Percentiles rank a stretch among this genome's conserved stretches.
phyloP scores from a whole-genome alignment of 2,797 vertebrate genomes.

The Bradypodion pumilum region DNA sequence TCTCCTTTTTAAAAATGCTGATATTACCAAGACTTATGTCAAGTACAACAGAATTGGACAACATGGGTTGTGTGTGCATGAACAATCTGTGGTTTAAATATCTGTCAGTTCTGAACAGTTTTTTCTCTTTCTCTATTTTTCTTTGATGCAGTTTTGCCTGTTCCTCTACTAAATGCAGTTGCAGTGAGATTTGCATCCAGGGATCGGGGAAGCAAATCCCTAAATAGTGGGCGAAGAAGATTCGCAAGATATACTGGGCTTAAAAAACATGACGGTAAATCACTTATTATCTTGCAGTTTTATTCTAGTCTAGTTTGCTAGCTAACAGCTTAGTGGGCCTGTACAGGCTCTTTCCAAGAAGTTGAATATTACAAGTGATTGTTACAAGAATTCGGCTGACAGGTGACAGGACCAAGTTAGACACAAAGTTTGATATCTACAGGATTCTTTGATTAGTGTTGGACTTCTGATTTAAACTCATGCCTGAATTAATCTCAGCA shows the following conservation, averaged over 20 bases:
- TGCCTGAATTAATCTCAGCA: slow-evolving; percentile 21
- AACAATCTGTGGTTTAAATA: not conserved
- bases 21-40: no score
- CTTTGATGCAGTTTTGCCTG: slow-evolving; percentile 55
- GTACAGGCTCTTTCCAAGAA: no score
- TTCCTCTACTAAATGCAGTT: slow-evolving; percentile 62
- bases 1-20: no score
- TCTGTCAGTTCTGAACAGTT: not conserved
- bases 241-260: slow-evolving; percentile 84
- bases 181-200: slow-evolving; percentile 86
- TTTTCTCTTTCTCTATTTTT: slow-evolving; percentile 9
- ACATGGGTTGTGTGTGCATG: no score
- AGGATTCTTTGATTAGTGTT: fast-evolving
- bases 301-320: not conserved
- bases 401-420: slow-evolving; percentile 28
- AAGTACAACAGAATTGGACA: no score
- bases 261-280: slow-evolving; percentile 88
- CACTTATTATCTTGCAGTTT: not conserved
- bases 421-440: not conserved
- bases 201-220: slow-evolving; percentile 86
- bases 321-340: not conserved
- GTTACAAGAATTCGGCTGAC: not conserved
- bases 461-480: not conserved
- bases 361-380: not conserved
- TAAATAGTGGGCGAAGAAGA: slow-evolving; percentile 88